Base-by-base conservation (phyloP, 92 coral and sea anemone genomes). In the Heteractis magnifica region DNA sequence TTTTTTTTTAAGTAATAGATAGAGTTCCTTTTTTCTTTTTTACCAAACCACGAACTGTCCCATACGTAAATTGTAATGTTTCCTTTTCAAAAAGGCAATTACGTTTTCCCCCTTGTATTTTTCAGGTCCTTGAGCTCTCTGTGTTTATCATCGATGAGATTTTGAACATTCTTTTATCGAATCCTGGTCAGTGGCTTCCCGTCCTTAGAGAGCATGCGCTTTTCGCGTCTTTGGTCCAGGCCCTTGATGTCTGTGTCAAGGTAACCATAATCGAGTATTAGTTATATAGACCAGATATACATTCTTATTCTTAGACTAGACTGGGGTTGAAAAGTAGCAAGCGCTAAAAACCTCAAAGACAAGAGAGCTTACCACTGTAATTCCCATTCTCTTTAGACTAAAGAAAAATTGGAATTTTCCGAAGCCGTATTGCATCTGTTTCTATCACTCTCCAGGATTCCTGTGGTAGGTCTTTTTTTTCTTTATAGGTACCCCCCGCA, bases 141-240 rank as follows among this genome's bases (percentile, higher is more conserved):
- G 93, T 96, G 41, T 91, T 94, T 79, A 92, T 96, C 76, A 94
- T 96, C 76, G 95, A 96, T 72, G 99, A 96, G 68, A 88, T 92
- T 77, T 89, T 96, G 70, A 93, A 90, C 89, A 96, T 93, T 53
- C 92, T 90, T 19, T 88, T 96, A 13, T 82, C 96, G 1, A 93
- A 94, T 71, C 98, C 99, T 77, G 94, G 94, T 77, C 97, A 96
- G 93, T 96, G 99, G 99, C 87, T 94, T 23, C 97, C 95, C 53
- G 95, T 96, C 15, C 91, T 96, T 12, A 92, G 93, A 86, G 99
- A 96, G 87, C 99, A 94, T 92, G 98, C 96, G 86, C 92, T 96
- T 86, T 96, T 96, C 81, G 92, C 98, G 6, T 94, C 97, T 1
- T 83, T 96, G 20, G 90, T 96, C 10, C 98, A 92, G 77, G 93